Conservation (phyloP, 2,888 invertebrate species). For the Marasmarcha lunaedactyla region DNA sequence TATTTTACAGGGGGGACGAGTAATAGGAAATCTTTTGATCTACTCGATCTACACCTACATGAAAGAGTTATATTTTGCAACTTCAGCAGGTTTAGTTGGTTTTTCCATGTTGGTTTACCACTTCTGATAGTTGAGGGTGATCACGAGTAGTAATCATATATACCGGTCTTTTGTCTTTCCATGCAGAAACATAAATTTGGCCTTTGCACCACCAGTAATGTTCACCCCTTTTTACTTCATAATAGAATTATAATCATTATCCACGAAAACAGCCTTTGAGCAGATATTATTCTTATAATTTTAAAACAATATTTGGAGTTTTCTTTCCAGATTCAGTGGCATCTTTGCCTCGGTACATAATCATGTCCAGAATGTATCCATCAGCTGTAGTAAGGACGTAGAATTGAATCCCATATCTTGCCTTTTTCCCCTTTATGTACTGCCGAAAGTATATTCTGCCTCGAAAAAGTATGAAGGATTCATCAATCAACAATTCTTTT, state of each 20-base stretch:
- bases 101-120: slow-evolving; percentile 9
- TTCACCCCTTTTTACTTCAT: slow-evolving; percentile 13
- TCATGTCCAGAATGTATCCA: slow-evolving; percentile 17
- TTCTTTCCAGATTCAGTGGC: background rate
- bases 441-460: slow-evolving; percentile 17
- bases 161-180: slow-evolving; percentile 13
- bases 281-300: background rate
- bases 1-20: slow-evolving; percentile 11
- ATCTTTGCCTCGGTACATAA: slow-evolving; percentile 17
- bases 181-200: slow-evolving; percentile 11
- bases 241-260: slow-evolving; percentile 11
- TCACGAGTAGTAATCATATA: slow-evolving; percentile 11
- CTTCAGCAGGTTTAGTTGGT: slow-evolving; percentile 11
- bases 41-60: slow-evolving; percentile 11
- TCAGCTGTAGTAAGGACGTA: slow-evolving; percentile 15
- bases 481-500: slow-evolving; percentile 16
- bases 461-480: slow-evolving; percentile 16
- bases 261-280: background rate
- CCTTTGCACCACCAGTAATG: slow-evolving; percentile 11
- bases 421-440: slow-evolving; percentile 18
- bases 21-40: slow-evolving; percentile 14
- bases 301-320: background rate
- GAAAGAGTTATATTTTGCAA: slow-evolving; percentile 11
- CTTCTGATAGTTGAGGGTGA: slow-evolving; percentile 9
- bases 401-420: slow-evolving; percentile 18